Conservation (phyloP, 1,140 invertebrate genomes). For the Bombus affinis region DNA sequence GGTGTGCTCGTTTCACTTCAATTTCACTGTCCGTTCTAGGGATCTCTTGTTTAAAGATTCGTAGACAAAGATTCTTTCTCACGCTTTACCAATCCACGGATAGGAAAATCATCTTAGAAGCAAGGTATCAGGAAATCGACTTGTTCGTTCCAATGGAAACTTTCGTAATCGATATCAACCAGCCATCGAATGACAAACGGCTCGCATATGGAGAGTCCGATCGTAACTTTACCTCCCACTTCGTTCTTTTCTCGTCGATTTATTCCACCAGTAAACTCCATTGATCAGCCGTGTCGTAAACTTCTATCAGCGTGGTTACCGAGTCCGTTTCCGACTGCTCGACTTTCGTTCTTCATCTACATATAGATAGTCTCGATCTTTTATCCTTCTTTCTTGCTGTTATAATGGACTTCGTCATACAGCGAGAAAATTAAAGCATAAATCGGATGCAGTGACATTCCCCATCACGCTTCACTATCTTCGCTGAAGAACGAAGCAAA, state of each 20-base stretch:
- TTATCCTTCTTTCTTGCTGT: not conserved
- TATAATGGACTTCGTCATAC: not conserved
- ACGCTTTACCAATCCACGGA: too few species aligned
- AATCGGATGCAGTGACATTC: too few species aligned
- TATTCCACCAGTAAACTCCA: constrained; percentile 52
- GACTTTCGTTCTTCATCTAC: not conserved
- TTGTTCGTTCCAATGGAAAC: not conserved
- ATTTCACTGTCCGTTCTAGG: too few species aligned
- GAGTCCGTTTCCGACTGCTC: constrained; percentile 15
- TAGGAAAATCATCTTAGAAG: not conserved
- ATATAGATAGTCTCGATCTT: not conserved
- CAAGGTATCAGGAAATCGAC: too few species aligned
- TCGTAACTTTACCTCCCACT: constrained; percentile 29
- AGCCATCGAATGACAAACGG: constrained; percentile 5
- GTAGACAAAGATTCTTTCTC: not conserved
- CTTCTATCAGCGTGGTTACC: constrained; percentile 37
- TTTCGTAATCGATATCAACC: constrained; percentile 17
- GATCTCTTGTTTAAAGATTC: too few species aligned
- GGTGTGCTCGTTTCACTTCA: too few species aligned
- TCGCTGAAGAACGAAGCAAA: too few species aligned
- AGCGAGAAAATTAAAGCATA: not conserved
- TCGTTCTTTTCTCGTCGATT: not conserved
- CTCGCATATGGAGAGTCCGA: constrained; percentile 4
- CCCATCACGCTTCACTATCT: too few species aligned
- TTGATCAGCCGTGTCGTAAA: constrained; percentile 39